These are phyloP conservation scores for Lagodon rhomboides DNA, from an alignment of 2,797 vertebrate genomes.

Conservation along the genomic window DNA sequence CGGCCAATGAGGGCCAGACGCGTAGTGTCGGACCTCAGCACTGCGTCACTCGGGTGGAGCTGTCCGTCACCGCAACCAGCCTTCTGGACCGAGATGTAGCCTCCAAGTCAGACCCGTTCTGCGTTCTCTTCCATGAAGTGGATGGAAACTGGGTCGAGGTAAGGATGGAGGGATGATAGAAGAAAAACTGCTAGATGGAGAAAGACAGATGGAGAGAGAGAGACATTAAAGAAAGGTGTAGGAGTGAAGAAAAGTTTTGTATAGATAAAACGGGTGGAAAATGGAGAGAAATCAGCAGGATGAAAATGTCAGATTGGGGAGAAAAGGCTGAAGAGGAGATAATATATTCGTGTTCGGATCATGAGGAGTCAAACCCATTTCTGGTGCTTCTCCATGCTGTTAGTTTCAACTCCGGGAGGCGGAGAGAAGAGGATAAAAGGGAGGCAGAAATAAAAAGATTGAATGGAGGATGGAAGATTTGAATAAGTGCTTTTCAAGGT, in stretches of 20 bases:
- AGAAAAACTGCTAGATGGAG: background rate
- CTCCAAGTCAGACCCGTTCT: constrained; percentile 99
- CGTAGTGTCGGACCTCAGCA: constrained; percentile 88
- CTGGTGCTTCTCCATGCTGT: constrained; percentile 9
- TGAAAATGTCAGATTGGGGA: constrained; percentile 19
- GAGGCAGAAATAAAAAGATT: constrained; percentile 31
- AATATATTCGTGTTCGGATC: constrained; percentile 10
- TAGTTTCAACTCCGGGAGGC: constrained; percentile 17
- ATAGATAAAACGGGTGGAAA: constrained; percentile 11
- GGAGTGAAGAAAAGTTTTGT: background rate
- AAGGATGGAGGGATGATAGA: constrained; percentile 20
- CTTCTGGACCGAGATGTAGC: constrained; percentile 97
- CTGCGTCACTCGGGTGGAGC: constrained; percentile 93
- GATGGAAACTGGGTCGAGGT: constrained; percentile 96
- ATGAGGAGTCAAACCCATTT: constrained; percentile 17
- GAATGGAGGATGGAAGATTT: constrained; percentile 14
- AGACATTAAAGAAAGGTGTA: background rate
- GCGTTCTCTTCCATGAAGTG: constrained; percentile 95
- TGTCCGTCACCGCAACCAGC: constrained; percentile 92
- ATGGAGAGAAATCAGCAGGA: background rate
- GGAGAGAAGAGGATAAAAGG: constrained; percentile 27
- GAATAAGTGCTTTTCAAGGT: constrained; percentile 42
- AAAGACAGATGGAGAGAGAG: background rate
- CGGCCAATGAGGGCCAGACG: constrained; percentile 64
- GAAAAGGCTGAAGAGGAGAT: constrained; percentile 20